A percentile compares a stretch with the other conserved stretches of the same genome.
Conservation (phyloP, 2,888 invertebrate species). For the Ametastegia equiseti region DNA sequence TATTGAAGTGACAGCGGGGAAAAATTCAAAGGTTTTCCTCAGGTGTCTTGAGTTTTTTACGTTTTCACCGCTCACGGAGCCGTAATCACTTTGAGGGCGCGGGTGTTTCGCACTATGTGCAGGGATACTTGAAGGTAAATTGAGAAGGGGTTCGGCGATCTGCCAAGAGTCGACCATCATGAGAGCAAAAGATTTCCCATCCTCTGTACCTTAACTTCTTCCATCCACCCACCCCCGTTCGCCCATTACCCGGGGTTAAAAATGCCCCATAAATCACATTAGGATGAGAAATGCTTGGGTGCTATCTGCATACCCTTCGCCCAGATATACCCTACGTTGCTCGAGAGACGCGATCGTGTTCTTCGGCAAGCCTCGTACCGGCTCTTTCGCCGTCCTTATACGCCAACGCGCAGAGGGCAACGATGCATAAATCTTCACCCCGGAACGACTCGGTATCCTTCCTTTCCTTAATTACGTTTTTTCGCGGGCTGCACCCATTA, state of each 20-base stretch:
- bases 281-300: conserved; percentile 67
- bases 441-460: conserved; percentile 58
- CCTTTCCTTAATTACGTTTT: conserved; percentile 68
- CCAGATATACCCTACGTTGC: conserved; percentile 21
- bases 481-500: conserved; percentile 63
- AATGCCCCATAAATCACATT: conserved; percentile 72
- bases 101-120: conserved; percentile 3
- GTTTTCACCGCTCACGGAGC: not conserved
- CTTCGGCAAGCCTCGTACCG: conserved; percentile 28
- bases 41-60: not conserved
- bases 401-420: conserved; percentile 47
- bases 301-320: conserved; percentile 43
- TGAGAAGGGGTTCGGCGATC: not conserved
- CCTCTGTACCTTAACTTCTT: not conserved
- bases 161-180: conserved; percentile 13
- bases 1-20: not conserved
- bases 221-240: conserved; percentile 43
- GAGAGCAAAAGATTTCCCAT: not conserved
- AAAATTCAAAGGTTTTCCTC: not conserved
- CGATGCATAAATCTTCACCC: conserved; percentile 63
- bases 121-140: not conserved
- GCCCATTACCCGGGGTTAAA: conserved; percentile 67
- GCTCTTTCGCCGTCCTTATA: conserved; percentile 18
- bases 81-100: not conserved
- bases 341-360: conserved; percentile 43